These are phyloP conservation scores for Alentia gelatinosa DNA, from an alignment of 2,888 invertebrate genomes.

Conservation along the genomic window DNA sequence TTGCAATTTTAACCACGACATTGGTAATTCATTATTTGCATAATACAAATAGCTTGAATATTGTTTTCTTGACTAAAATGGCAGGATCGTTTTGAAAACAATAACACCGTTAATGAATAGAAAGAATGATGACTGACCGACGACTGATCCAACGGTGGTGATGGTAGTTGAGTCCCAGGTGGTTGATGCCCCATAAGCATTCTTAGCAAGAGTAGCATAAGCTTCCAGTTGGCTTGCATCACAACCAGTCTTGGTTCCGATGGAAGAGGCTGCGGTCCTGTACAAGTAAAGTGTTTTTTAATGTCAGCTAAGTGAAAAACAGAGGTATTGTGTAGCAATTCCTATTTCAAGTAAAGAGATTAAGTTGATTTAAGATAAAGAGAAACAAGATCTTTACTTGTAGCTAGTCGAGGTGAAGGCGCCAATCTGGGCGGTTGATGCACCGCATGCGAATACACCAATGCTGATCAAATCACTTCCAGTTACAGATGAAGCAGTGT, in stretches of 20 bases:
- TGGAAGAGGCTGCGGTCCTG: conserved; percentile 33
- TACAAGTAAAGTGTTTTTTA: neutral
- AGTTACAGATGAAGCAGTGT: conserved; percentile 61
- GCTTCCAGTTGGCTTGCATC: neutral
- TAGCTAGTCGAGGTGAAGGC: conserved; percentile 61
- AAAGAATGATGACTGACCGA: neutral
- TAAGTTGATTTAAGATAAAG: neutral
- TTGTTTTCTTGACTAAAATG: too few species aligned
- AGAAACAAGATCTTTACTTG: conserved; percentile 59
- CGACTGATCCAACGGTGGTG: neutral
- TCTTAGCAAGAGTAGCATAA: conserved; percentile 38
- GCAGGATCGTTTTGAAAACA: too few species aligned
- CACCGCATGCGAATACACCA: conserved; percentile 68
- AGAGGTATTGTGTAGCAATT: neutral
- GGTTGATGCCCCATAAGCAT: neutral
- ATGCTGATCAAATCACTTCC: conserved; percentile 66
- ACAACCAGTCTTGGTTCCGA: neutral
- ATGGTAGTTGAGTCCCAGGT: conserved; percentile 28
- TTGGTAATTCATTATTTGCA: too few species aligned
- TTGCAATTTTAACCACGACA: too few species aligned
- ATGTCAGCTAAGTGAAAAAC: neutral
- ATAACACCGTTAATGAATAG: too few species aligned
- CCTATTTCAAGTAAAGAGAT: neutral
- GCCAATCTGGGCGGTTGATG: conserved; percentile 65
- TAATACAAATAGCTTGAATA: too few species aligned